A percentile compares a stretch with the other conserved stretches of the same genome.
Conservation (phyloP, 2,888 invertebrate genomes). For the Eurytoma adleriae region DNA sequence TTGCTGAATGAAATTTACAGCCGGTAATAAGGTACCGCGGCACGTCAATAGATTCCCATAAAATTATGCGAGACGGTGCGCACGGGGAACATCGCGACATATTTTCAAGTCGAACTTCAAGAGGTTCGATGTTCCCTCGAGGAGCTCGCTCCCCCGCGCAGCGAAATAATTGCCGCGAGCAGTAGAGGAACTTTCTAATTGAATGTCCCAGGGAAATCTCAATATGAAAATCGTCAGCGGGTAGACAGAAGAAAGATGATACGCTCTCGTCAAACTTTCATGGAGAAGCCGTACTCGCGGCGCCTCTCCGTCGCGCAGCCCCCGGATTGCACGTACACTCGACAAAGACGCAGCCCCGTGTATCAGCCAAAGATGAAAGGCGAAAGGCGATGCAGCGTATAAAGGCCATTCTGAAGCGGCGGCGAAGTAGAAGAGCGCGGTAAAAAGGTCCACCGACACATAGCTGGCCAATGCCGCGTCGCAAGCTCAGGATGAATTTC, state of each 20-base stretch:
- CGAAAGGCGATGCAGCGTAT: slow-evolving; percentile 63
- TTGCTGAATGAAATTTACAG: slow-evolving; percentile 19
- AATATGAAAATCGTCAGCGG: slow-evolving; percentile 52
- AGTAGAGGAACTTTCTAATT: slow-evolving; percentile 60
- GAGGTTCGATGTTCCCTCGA: slow-evolving; percentile 62
- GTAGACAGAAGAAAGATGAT: slow-evolving; percentile 51
- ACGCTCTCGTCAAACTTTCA: slow-evolving; percentile 46
- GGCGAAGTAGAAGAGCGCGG: slow-evolving; percentile 47
- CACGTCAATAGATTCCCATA: slow-evolving; percentile 65
- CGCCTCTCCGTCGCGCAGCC: not conserved
- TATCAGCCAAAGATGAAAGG: slow-evolving; percentile 70
- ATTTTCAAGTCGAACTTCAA: slow-evolving; percentile 62
- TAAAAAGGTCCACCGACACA: slow-evolving; percentile 27
- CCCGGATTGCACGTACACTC: slow-evolving; percentile 7
- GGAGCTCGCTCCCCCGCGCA: slow-evolving; percentile 22
- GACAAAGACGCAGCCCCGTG: not conserved
- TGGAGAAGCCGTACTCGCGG: slow-evolving; percentile 19
- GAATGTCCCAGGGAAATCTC: slow-evolving; percentile 60
- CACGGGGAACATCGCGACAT: slow-evolving; percentile 56
- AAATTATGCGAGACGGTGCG: slow-evolving; percentile 63
- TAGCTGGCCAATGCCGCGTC: slow-evolving; percentile 16
- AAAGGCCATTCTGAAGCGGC: slow-evolving; percentile 74
- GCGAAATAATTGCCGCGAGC: slow-evolving; percentile 53
- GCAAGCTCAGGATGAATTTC: slow-evolving; percentile 34
- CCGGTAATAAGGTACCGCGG: not conserved